Conservation (phyloP, 2,888 invertebrate genomes). For the Chloromyia formosa region DNA sequence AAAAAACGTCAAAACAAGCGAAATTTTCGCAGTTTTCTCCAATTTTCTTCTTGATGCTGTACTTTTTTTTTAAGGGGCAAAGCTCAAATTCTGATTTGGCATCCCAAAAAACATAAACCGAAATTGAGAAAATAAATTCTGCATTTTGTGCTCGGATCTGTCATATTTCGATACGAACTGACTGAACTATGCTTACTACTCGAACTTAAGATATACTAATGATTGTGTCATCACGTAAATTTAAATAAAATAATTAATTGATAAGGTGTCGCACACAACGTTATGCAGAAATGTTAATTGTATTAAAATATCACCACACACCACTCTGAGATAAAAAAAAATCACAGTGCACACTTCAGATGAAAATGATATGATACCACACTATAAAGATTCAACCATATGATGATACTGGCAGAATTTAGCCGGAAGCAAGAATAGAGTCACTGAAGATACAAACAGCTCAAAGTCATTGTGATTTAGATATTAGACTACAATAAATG, state of each 20-base stretch:
- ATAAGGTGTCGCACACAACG: neutral
- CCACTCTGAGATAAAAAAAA: neutral
- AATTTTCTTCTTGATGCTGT: too few species aligned
- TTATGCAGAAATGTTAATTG: neutral
- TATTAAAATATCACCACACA: constrained; percentile 21
- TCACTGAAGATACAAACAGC: constrained; percentile 1
- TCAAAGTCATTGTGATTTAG: constrained; percentile 23
- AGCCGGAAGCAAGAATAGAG: constrained; percentile 27
- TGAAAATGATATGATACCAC: neutral
- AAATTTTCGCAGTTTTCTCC: too few species aligned
- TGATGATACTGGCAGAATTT: neutral
- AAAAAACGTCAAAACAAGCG: too few species aligned
- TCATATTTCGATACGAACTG: too few species aligned
- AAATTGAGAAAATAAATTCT: too few species aligned
- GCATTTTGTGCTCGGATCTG: too few species aligned
- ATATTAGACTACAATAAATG: constrained; percentile 17
- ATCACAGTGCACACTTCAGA: neutral
- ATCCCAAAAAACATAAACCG: too few species aligned
- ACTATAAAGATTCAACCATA: neutral
- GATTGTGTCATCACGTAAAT: constrained; percentile 19
- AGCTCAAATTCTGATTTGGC: too few species aligned
- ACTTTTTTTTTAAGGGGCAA: too few species aligned
- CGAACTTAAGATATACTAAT: too few species aligned
- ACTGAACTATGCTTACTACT: too few species aligned
- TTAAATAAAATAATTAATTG: constrained; percentile 12